Percentiles rank a stretch among this genome's conserved stretches.
These are phyloP conservation scores for Psilopogon haemacephalus DNA, from an alignment of 2,113 vertebrate species.

Conservation along the genomic window DNA sequence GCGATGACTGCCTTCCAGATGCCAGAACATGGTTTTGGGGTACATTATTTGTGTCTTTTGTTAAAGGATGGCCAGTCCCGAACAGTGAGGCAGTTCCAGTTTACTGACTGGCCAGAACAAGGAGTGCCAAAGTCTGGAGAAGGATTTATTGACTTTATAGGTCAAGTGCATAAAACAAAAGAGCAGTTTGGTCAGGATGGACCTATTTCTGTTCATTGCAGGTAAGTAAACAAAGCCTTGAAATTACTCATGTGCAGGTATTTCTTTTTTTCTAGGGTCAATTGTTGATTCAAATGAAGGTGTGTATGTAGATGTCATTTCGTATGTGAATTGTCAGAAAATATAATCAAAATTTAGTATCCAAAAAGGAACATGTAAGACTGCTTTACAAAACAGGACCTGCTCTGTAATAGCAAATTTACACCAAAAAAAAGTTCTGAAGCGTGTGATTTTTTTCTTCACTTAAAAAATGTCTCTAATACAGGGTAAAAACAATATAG, in stretches of 20 bases:
- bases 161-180: conserved; percentile 99
- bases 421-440: neutral
- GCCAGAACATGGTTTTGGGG: neutral
- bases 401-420: neutral
- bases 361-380: neutral
- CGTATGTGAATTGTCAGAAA: neutral
- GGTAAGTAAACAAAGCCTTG: conserved; percentile 76
- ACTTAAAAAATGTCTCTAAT: neutral
- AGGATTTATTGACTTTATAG: conserved; percentile 99
- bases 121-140: conserved; percentile 99
- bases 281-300: neutral
- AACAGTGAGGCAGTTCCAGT: conserved; percentile 98
- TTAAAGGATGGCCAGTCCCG: conserved; percentile 95
- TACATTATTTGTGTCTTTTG: conserved; percentile 22
- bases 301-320: neutral
- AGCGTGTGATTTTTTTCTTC: neutral
- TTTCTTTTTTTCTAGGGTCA: neutral
- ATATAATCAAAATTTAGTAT: neutral
- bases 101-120: conserved; percentile 99
- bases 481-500: neutral
- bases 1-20: neutral
- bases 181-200: conserved; percentile 99
- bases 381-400: neutral
- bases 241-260: neutral
- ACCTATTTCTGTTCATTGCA: conserved; percentile 99